Base-by-base conservation (phyloP, 2,888 invertebrate genomes). In the Acleris sparsana region DNA sequence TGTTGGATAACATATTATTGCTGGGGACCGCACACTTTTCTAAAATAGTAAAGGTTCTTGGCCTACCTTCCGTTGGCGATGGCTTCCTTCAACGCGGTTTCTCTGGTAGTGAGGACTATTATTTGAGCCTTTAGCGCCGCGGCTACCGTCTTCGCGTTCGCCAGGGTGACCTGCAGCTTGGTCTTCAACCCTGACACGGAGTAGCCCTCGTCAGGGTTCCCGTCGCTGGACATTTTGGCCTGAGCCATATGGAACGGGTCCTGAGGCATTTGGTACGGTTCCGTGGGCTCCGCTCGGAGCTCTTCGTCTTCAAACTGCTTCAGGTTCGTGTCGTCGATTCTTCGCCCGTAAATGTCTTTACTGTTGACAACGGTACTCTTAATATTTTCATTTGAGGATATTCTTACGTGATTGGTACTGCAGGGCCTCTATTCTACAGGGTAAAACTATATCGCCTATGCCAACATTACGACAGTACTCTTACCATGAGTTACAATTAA, bases 41-140 rank as follows among this genome's bases (percentile, higher is more conserved):
- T 33, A 33, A 33, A 33, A 9, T 33, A 9, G 9, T 9, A 33
- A 33, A 29, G 9, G 3, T 25, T n/a, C 25, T 4, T 18, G 6
- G 17, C 25, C 77, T 78, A 89, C 91, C 87, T 87, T 69, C 89
- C 91, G 56, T 80, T 84, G 1, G 78, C 75, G 55, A 91, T 88
- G 4, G 83, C 80, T 33, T 90, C 86, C 68, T 92, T 92, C 16
- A 92, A 67, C 5, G 67, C 18, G 5, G 69, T 74, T 69, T 92
- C 91, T 7, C 77, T 77, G 1, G 71, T 65, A 11, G 77, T 67
- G 3, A 86, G 67, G 25, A 72, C 71, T 1, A 68, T 49, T 29
- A 92, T 89, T 69, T 89, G 85, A 2, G 66, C 56, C 56, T 80
- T 83, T 20, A 92, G 72, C 1, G 75, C 79, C 2, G 80, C 79